Percentiles rank a stretch among this genome's conserved stretches.
Conservation (phyloP, 2,797 vertebrate genomes). For the Peromyscus melanophrys region DNA sequence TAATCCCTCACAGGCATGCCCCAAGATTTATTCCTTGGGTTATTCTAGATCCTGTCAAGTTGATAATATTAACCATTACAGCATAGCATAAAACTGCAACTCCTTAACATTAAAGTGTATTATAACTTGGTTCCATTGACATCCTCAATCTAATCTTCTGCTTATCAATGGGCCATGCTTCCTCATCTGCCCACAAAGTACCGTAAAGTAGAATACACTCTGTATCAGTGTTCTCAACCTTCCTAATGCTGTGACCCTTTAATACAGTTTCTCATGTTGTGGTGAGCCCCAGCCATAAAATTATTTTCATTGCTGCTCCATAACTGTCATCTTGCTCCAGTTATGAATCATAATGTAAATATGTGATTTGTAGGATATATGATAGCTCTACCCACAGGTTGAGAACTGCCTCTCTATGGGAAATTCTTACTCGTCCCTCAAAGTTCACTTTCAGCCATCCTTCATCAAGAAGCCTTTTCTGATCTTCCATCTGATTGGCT, state of each 20-base stretch:
- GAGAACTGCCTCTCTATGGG: neutral
- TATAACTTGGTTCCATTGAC: neutral
- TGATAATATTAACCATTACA: neutral
- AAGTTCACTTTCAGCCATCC: neutral
- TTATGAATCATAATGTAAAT: neutral
- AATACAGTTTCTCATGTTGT: neutral
- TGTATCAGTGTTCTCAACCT: neutral
- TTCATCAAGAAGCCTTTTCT: neutral
- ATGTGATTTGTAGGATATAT: neutral
- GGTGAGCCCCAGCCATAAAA: neutral
- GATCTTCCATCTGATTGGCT: neutral
- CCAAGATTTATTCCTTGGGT: neutral
- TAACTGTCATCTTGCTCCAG: neutral
- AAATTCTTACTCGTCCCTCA: neutral
- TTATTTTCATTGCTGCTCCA: neutral
- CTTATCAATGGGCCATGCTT: neutral
- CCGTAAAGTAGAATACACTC: neutral
- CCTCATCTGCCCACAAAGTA: neutral
- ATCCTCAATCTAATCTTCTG: neutral
- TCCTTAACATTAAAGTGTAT: neutral
- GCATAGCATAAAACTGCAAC: neutral
- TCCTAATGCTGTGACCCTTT: neutral
- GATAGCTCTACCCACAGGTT: neutral
- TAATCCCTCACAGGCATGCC: neutral
- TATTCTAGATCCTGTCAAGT: neutral